Conservation (phyloP, 1,140 invertebrate species). For the Eupeodes corollae region DNA sequence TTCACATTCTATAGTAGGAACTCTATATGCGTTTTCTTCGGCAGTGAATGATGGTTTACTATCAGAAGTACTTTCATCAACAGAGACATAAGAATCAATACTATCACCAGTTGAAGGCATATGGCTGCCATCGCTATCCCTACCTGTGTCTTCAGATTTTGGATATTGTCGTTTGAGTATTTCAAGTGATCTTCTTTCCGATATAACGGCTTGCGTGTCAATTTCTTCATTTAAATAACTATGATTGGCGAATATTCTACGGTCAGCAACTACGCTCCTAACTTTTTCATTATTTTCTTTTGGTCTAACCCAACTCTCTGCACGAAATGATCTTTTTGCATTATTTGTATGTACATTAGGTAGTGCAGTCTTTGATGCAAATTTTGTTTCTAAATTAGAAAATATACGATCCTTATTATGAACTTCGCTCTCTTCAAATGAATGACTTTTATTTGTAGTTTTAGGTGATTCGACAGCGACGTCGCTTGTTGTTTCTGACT, state of each 20-base stretch:
- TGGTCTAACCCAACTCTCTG: conserved; percentile 18
- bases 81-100: conserved; percentile 40
- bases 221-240: conserved; percentile 39
- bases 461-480: conserved; percentile 46
- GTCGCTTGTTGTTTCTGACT: conserved; percentile 40
- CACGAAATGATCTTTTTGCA: neutral
- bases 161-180: conserved; percentile 28
- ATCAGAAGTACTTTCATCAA: conserved; percentile 27
- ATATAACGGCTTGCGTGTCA: conserved; percentile 48
- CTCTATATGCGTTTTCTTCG: conserved; percentile 26
- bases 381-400: neutral
- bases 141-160: conserved; percentile 27
- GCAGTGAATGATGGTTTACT: conserved; percentile 26
- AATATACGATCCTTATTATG: neutral
- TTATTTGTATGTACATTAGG: too few species aligned
- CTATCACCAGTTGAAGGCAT: conserved; percentile 48
- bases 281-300: conserved; percentile 20
- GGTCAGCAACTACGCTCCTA: conserved; percentile 28
- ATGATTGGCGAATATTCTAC: conserved; percentile 34
- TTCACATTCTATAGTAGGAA: conserved; percentile 35
- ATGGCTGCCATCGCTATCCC: conserved; percentile 36
- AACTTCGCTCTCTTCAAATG: neutral
- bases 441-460: neutral
- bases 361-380: neutral
- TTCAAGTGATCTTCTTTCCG: conserved; percentile 47